Evolutionary conservation across 2,888 invertebrate genomes (phyloP).

Genomic region (Drosophila trichaetosa): DNA sequence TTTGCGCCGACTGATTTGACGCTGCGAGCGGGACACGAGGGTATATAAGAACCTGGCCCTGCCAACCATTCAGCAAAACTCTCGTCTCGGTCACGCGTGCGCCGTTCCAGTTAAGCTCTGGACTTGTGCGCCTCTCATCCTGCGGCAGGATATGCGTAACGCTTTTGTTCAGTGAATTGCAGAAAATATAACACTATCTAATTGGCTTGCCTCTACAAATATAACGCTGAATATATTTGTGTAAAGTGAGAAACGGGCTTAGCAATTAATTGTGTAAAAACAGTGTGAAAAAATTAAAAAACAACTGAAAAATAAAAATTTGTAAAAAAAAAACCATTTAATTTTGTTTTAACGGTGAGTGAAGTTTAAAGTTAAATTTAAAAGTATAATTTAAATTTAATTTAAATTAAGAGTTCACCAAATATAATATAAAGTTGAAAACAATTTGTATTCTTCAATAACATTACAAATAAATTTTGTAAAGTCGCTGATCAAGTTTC

Average conservation of each 20-base stretch:
- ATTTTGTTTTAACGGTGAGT: constrained; percentile 40
- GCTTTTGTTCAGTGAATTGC: constrained; percentile 30
- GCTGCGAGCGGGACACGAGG: constrained; percentile 72
- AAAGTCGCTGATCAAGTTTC: not conserved
- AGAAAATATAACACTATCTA: constrained; percentile 9
- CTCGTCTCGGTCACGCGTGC: constrained; percentile 80
- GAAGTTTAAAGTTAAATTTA: not conserved
- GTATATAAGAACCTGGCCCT: constrained; percentile 84
- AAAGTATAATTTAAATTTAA: not conserved
- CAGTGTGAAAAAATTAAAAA: constrained; percentile 2
- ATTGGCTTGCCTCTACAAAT: not conserved
- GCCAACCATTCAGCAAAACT: constrained; percentile 75
- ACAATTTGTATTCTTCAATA: not conserved
- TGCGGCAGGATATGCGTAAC: constrained; percentile 58
- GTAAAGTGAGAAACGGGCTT: constrained; percentile 13
- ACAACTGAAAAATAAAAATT: not conserved
- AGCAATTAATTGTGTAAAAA: constrained; percentile 6
- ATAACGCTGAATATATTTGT: not conserved
- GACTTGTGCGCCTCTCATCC: constrained; percentile 41
- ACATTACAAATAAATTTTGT: not conserved
- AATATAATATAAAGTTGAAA: not conserved
- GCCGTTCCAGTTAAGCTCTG: constrained; percentile 62
- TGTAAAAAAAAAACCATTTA: not conserved
- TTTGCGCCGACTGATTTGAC: constrained; percentile 50
- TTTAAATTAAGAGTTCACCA: not conserved